Evolutionary conservation across 2,113 vertebrate species (phyloP).

Genomic region (Sinosuthora webbiana): DNA sequence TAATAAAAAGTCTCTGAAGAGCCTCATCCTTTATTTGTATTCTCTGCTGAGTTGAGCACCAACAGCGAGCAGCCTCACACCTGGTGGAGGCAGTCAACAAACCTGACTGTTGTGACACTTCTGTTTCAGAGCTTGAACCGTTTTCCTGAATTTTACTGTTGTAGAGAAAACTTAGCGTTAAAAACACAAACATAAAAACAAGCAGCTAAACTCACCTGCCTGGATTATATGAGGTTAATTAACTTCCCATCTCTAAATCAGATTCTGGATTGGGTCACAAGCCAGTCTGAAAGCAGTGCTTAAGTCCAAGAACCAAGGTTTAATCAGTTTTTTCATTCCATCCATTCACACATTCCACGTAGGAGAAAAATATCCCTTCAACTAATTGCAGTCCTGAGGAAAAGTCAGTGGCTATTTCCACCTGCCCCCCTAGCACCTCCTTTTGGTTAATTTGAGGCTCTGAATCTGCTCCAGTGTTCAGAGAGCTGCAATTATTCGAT

Average conservation of each 20-base stretch:
- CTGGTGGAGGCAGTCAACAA: not conserved
- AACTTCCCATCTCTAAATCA: not conserved
- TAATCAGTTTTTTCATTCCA: not conserved
- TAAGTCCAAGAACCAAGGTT: not conserved
- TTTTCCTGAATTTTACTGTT: not conserved
- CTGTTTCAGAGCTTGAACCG: not conserved
- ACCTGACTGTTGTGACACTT: not conserved
- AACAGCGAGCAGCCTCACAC: not conserved
- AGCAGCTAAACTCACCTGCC: not conserved
- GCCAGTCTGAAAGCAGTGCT: not conserved
- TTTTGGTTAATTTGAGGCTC: not conserved
- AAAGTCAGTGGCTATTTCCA: not conserved
- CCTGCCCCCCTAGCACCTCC: not conserved
- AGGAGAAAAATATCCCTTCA: not conserved
- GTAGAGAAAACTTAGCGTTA: not conserved
- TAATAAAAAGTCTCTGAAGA: not conserved
- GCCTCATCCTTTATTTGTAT: not conserved
- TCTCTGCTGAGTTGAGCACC: not conserved
- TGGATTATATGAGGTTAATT: not conserved
- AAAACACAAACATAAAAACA: not conserved
- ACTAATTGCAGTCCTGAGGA: not conserved
- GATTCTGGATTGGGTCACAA: not conserved
- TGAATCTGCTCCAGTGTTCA: not conserved
- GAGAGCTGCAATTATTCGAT: not conserved
- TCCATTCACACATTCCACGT: fast-evolving